These are phyloP conservation scores for Montipora foliosa DNA, from an alignment of 64 coral and sea anemone species.

Conservation along the genomic window DNA sequence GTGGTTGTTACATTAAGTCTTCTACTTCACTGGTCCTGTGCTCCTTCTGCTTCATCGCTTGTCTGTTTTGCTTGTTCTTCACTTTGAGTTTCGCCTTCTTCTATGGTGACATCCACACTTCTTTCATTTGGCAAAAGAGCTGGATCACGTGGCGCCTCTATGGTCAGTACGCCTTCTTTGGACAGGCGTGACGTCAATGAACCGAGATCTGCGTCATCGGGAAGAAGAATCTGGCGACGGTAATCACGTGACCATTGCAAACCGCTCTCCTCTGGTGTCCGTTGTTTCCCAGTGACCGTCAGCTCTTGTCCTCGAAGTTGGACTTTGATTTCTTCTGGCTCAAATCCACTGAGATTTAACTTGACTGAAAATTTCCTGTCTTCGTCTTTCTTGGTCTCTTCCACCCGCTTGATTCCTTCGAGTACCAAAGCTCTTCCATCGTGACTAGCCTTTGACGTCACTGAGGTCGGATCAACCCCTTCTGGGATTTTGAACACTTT, in stretches of 20 bases:
- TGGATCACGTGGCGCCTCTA: constrained; percentile 55
- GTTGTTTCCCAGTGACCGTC: constrained; percentile 67
- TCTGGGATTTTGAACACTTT: constrained; percentile 75
- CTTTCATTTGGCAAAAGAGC: background rate
- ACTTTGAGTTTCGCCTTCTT: background rate
- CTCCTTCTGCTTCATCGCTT: background rate
- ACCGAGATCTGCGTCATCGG: constrained; percentile 83
- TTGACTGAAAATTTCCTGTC: constrained; percentile 81
- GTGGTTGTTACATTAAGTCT: background rate
- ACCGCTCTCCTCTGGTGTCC: constrained; percentile 51
- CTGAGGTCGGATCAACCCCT: constrained; percentile 67
- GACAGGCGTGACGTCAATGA: constrained; percentile 70
- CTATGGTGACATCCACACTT: background rate
- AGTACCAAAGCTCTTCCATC: constrained; percentile 76
- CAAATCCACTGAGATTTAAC: constrained; percentile 80
- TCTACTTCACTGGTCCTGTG: background rate
- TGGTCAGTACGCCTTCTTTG: constrained; percentile 77
- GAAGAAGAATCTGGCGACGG: constrained; percentile 83
- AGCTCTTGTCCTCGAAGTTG: constrained; percentile 80
- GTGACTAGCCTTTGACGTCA: constrained; percentile 49
- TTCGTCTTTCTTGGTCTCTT: constrained; percentile 35
- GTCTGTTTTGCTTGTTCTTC: background rate
- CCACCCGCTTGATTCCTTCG: constrained; percentile 18
- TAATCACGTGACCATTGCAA: constrained; percentile 60
- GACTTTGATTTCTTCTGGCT: constrained; percentile 81